Conservation (phyloP, 2,797 vertebrate species). For the Sebastes matsubarae region DNA sequence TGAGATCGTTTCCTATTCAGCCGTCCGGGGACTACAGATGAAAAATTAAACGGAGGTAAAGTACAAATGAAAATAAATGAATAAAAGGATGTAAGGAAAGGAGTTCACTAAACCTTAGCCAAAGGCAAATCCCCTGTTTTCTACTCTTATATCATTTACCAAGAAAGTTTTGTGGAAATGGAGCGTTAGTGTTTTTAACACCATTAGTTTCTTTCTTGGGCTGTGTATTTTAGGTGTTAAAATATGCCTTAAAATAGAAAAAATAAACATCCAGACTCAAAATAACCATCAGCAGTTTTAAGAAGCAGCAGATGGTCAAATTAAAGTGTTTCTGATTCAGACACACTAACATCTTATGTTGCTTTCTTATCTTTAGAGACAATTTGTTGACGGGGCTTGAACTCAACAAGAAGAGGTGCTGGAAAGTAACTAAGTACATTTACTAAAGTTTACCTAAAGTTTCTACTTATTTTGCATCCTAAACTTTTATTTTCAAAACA, state of each 20-base stretch:
- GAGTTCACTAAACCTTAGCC: background rate
- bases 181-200: background rate
- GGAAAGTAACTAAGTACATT: background rate
- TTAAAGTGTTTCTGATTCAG: background rate
- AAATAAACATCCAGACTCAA: background rate
- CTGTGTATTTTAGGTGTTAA: background rate
- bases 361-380: too few relatives aligned
- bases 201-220: background rate
- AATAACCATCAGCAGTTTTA: background rate
- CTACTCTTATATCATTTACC: background rate
- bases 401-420: background rate
- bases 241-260: background rate
- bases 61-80: slow-evolving; percentile 42
- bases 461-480: background rate
- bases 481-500: background rate
- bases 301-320: background rate
- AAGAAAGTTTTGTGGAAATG: background rate
- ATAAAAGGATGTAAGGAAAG: background rate
- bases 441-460: background rate
- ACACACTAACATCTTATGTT: too few relatives aligned
- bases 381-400: too few relatives aligned
- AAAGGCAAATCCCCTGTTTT: background rate
- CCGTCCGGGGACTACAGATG: slow-evolving; percentile 9
- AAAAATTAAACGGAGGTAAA: slow-evolving; percentile 27
- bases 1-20: slow-evolving; percentile 34